phyloP scores from a whole-genome alignment of 2,888 invertebrate species.

The Synanthedon tipuliformis region DNA sequence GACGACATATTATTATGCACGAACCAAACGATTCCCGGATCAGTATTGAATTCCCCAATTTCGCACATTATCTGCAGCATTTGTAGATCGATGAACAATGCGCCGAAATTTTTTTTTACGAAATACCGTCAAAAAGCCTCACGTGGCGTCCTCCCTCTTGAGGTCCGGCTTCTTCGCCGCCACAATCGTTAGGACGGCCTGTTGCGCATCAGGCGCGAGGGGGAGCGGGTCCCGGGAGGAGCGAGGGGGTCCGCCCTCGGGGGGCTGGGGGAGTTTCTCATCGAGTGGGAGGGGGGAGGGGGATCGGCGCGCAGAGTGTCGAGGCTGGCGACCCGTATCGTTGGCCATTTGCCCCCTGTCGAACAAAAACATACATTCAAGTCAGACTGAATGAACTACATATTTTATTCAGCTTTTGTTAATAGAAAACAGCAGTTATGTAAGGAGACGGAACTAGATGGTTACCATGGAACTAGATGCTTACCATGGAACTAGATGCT shows the following conservation, averaged over 20 bases:
- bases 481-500: too few species aligned
- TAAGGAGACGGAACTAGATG: too few species aligned
- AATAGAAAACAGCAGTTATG: too few species aligned
- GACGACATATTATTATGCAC: too few species aligned
- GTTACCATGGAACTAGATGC: too few species aligned
- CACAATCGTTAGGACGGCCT: conserved; percentile 57
- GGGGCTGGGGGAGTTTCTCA: not conserved
- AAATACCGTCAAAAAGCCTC: not conserved
- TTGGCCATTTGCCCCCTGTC: conserved; percentile 40
- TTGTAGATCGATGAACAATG: too few species aligned
- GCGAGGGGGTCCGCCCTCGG: not conserved
- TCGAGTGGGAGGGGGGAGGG: conserved; percentile 4
- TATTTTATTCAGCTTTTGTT: too few species aligned
- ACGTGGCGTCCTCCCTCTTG: not conserved
- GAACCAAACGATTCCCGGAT: too few species aligned
- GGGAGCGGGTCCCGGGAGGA: conserved; percentile 20
- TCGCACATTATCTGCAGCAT: too few species aligned
- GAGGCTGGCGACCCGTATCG: conserved; percentile 52
- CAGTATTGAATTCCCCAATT: too few species aligned
- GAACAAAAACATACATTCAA: not conserved
- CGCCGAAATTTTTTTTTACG: too few species aligned
- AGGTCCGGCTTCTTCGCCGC: conserved; percentile 29
- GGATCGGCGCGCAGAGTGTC: conserved; percentile 34
- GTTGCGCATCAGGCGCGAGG: conserved; percentile 48
- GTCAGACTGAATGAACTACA: too few species aligned